Evolutionary conservation across 2,113 vertebrate species (phyloP).

Genomic region (Clarias macrocephalus): DNA sequence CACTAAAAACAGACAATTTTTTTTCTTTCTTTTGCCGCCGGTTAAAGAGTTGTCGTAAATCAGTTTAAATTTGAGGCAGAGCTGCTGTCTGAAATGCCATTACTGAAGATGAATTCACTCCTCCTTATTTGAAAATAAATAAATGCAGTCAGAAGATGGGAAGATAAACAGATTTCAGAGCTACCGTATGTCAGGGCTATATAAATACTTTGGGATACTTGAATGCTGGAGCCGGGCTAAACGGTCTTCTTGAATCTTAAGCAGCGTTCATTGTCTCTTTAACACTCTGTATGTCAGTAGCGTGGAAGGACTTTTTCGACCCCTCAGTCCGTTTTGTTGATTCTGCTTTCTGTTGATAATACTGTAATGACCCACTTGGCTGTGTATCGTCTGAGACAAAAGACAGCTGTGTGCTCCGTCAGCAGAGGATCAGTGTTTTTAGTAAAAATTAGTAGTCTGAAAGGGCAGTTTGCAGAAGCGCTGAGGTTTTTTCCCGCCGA

Average conservation of each 20-base stretch:
- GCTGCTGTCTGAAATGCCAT: no score
- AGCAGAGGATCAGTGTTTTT: not conserved
- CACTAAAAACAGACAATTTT: no score
- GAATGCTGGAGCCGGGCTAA: not conserved
- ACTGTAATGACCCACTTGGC: not conserved
- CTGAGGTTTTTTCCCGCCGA: slow-evolving; percentile 36
- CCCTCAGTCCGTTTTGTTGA: not conserved
- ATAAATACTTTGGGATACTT: not conserved
- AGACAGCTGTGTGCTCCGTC: not conserved
- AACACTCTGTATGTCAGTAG: not conserved
- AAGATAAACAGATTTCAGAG: not conserved
- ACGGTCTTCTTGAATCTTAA: not conserved
- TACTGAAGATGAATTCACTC: no score
- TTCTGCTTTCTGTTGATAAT: not conserved
- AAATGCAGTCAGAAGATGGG: not conserved
- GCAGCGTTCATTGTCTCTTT: not conserved
- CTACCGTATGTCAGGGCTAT: not conserved
- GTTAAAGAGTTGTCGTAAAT: no score
- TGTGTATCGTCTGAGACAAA: slow-evolving; percentile 16
- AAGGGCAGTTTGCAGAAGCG: not conserved
- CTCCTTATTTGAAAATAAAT: no score
- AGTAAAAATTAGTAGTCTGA: slow-evolving; percentile 3
- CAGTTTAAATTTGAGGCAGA: no score
- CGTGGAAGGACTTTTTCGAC: not conserved
- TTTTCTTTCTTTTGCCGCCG: no score